Conservation (phyloP, 2,888 invertebrate genomes). For the Eubasilissa splendida region DNA sequence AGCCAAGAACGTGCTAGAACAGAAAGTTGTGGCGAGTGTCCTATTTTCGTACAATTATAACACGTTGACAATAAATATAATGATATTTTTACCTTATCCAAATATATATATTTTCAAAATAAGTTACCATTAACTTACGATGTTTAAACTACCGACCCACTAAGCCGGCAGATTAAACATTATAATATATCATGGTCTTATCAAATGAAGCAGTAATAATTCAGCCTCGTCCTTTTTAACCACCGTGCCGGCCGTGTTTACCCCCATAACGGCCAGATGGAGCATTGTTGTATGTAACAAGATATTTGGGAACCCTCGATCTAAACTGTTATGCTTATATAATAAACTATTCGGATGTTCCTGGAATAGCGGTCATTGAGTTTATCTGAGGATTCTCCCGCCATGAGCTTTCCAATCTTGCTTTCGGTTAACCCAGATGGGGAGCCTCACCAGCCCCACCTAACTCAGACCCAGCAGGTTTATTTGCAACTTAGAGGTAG, state of each 20-base stretch:
- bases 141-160: too few species aligned
- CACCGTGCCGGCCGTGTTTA: not conserved
- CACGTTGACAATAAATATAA: too few species aligned
- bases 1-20: too few species aligned
- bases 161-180: not conserved
- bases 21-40: too few species aligned
- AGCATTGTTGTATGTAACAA: slow-evolving; percentile 35
- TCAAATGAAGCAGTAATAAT: slow-evolving; percentile 24
- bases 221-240: slow-evolving; percentile 9
- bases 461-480: slow-evolving; percentile 2
- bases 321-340: slow-evolving; percentile 43
- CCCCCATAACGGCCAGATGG: slow-evolving; percentile 1
- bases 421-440: slow-evolving; percentile 19
- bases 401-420: slow-evolving; percentile 39
- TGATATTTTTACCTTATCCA: too few species aligned
- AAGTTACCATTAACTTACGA: too few species aligned
- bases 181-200: slow-evolving; percentile 16
- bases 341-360: slow-evolving; percentile 43
- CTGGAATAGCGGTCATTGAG: slow-evolving; percentile 47
- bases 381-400: slow-evolving; percentile 46
- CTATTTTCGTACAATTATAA: too few species aligned
- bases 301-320: slow-evolving; percentile 39
- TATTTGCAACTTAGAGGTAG: slow-evolving; percentile 1
- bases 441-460: not conserved
- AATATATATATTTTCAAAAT: too few species aligned